phyloP scores from a whole-genome alignment of 2,888 invertebrate genomes.

The Scaptomyza flava region DNA sequence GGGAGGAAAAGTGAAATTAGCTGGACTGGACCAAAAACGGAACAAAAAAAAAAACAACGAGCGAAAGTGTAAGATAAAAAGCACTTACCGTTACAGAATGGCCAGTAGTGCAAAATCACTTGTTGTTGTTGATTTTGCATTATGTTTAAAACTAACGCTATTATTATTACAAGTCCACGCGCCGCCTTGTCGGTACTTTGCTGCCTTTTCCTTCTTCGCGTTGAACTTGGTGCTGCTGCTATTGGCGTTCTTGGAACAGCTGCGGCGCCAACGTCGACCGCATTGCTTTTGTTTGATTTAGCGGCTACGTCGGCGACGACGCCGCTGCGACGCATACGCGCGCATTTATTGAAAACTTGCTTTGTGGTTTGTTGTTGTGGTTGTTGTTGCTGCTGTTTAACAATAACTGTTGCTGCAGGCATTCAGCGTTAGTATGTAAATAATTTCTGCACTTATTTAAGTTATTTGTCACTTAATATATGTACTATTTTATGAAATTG shows the following conservation, averaged over 20 bases:
- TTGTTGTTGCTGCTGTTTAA: conserved; percentile 46
- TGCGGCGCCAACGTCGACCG: conserved; percentile 45
- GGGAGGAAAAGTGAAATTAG: conserved; percentile 43
- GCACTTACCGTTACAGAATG: conserved; percentile 67
- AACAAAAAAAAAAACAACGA: not conserved
- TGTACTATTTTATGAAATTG: not conserved
- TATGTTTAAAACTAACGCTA: conserved; percentile 72
- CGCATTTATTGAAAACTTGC: conserved; percentile 61
- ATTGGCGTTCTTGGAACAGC: conserved; percentile 22
- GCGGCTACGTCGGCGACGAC: conserved; percentile 43
- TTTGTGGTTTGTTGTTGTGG: conserved; percentile 22
- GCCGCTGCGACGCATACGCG: conserved; percentile 56
- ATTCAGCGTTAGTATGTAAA: conserved; percentile 63
- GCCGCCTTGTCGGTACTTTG: conserved; percentile 26
- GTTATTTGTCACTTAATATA: conserved; percentile 22
- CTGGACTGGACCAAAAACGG: not conserved
- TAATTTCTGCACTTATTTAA: conserved; percentile 44
- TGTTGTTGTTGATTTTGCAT: conserved; percentile 52
- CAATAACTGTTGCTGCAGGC: conserved; percentile 66
- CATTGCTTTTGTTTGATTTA: conserved; percentile 38
- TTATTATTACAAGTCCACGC: conserved; percentile 66
- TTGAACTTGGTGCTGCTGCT: not conserved
- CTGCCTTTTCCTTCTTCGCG: conserved; percentile 1
- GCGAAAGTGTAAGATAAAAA: not conserved
- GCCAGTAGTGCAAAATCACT: conserved; percentile 40